Conservation (phyloP, 2,113 vertebrate species). For the Podarcis muralis region DNA sequence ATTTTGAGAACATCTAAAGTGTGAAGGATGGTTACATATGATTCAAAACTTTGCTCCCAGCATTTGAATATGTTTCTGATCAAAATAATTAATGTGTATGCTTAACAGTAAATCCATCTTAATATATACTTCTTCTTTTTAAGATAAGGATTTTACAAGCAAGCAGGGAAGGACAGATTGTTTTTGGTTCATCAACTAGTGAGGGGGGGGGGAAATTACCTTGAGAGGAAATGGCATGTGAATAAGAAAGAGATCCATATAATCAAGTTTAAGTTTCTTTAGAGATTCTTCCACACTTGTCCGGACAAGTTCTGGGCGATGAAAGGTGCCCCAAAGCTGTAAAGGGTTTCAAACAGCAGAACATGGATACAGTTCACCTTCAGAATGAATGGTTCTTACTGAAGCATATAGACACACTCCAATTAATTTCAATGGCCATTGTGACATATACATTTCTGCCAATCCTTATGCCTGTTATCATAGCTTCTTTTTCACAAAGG, state of each 20-base stretch:
- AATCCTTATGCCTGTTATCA: too few species aligned
- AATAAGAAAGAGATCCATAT: background rate
- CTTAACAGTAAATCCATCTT: too few species aligned
- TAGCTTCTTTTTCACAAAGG: too few species aligned
- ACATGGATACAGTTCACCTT: background rate
- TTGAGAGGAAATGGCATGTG: background rate
- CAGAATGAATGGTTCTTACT: background rate
- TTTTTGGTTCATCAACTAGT: background rate
- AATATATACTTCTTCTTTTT: too few species aligned
- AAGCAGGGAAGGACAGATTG: too few species aligned
- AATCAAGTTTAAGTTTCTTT: background rate
- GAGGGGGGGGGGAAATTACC: background rate
- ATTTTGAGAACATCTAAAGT: too few species aligned
- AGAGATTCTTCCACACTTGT: background rate
- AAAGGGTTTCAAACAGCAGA: background rate
- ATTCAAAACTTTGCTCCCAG: too few species aligned
- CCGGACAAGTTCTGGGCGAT: background rate
- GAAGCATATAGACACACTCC: background rate
- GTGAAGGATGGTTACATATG: too few species aligned
- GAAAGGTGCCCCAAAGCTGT: background rate
- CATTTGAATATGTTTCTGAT: too few species aligned
- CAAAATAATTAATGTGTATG: too few species aligned
- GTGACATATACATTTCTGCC: background rate
- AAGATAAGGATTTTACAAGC: too few species aligned
- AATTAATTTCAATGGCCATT: background rate